Evolutionary conservation across 2,113 vertebrate genomes (phyloP).

Genomic region (Erpornis zantholeuca): DNA sequence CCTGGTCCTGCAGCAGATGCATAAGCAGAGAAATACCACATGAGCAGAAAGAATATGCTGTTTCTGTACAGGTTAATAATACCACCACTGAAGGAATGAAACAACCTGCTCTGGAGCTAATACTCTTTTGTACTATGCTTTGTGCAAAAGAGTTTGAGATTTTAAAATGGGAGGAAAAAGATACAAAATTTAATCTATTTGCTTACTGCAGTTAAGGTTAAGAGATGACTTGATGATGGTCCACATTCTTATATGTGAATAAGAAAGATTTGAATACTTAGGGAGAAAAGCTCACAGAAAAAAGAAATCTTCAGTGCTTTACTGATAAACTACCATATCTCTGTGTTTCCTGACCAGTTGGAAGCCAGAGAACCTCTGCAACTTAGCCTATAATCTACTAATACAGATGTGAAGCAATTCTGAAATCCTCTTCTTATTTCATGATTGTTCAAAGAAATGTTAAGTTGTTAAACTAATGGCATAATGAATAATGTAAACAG

Average conservation of each 20-base stretch:
- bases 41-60: not conserved
- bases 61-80: not conserved
- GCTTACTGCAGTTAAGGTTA: not conserved
- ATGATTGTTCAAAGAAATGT: not conserved
- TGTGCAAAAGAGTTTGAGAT: not conserved
- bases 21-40: not conserved
- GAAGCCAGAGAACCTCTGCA: not conserved
- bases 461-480: not conserved
- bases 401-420: not conserved
- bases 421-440: not conserved
- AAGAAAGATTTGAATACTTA: not conserved
- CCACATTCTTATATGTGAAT: not conserved
- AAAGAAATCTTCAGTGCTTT: not conserved
- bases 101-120: not conserved
- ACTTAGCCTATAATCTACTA: not conserved
- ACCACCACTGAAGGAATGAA: not conserved
- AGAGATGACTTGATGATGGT: not conserved
- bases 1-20: not conserved
- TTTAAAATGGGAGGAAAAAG: not conserved
- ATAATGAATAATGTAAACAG: not conserved
- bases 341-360: not conserved
- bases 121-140: not conserved
- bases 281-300: not conserved
- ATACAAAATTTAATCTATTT: not conserved
- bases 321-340: not conserved